phyloP scores from a whole-genome alignment of 2,113 vertebrate species.

The Pogona vitticeps region DNA sequence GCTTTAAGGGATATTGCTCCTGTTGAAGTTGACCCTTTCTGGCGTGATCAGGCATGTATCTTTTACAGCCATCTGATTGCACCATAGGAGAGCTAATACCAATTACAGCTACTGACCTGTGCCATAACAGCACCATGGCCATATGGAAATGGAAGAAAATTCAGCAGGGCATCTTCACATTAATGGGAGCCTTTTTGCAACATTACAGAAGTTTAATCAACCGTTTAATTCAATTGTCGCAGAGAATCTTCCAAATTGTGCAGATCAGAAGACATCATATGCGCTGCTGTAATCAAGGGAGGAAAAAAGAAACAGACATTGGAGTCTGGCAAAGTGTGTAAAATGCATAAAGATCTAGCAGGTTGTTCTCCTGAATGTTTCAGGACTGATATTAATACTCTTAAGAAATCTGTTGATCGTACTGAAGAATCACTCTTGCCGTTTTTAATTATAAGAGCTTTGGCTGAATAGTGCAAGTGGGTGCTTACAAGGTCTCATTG shows the following conservation, averaged over 20 bases:
- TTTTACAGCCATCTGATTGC: neutral
- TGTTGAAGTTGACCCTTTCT: too few relatives aligned
- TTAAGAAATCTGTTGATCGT: neutral
- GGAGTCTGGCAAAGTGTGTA: conserved; percentile 5
- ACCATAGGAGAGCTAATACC: neutral
- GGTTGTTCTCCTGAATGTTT: neutral
- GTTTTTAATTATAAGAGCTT: neutral
- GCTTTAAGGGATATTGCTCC: too few relatives aligned
- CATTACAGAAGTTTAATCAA: conserved; percentile 12
- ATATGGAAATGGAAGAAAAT: neutral
- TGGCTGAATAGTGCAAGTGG: neutral
- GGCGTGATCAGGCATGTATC: too few relatives aligned
- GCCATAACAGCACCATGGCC: neutral
- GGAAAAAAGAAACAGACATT: neutral
- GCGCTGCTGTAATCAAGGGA: neutral
- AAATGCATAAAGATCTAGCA: conserved; percentile 2
- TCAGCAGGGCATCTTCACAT: neutral
- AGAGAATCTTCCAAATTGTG: conserved; percentile 4
- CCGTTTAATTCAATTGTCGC: conserved; percentile 27
- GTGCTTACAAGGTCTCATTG: neutral
- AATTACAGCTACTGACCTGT: neutral
- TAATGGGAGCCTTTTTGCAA: conserved; percentile 3
- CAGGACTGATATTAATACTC: neutral
- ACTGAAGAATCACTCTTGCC: neutral
- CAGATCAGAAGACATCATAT: conserved; percentile 17